Conservation (phyloP, 2,888 invertebrate genomes). For the Nemotelus pantherinus region DNA sequence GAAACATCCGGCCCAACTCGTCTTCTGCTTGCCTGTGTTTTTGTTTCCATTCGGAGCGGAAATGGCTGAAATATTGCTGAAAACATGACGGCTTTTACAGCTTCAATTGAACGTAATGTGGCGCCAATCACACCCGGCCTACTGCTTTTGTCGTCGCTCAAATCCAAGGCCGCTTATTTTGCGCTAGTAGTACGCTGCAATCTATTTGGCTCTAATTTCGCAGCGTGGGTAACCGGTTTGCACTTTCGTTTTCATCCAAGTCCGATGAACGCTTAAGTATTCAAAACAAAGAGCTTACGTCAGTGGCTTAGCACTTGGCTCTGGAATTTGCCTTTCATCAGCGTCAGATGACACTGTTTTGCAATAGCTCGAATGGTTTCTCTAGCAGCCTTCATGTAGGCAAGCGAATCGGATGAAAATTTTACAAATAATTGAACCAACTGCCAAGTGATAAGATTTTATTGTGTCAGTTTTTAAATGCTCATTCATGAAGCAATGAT, state of each 20-base stretch:
- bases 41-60: not conserved
- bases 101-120: too few relatives aligned
- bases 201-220: constrained; percentile 9
- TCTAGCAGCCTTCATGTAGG: not conserved
- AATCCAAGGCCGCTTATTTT: constrained; percentile 4
- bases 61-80: not conserved
- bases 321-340: not conserved
- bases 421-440: too few relatives aligned
- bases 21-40: not conserved
- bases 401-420: too few relatives aligned
- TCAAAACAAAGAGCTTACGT: not conserved
- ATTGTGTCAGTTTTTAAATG: too few relatives aligned
- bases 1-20: constrained; percentile 4
- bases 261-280: not conserved
- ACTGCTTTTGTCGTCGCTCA: too few relatives aligned
- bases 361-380: not conserved
- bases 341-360: not conserved
- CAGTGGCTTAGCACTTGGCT: not conserved
- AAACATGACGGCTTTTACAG: too few relatives aligned
- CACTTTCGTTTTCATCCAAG: constrained; percentile 22
- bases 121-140: too few relatives aligned
- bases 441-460: too few relatives aligned
- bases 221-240: constrained; percentile 12
- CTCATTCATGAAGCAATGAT: too few relatives aligned
- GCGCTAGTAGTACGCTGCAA: constrained; percentile 21